phyloP scores from a whole-genome alignment of 2,113 vertebrate genomes.

The Gambusia affinis region DNA sequence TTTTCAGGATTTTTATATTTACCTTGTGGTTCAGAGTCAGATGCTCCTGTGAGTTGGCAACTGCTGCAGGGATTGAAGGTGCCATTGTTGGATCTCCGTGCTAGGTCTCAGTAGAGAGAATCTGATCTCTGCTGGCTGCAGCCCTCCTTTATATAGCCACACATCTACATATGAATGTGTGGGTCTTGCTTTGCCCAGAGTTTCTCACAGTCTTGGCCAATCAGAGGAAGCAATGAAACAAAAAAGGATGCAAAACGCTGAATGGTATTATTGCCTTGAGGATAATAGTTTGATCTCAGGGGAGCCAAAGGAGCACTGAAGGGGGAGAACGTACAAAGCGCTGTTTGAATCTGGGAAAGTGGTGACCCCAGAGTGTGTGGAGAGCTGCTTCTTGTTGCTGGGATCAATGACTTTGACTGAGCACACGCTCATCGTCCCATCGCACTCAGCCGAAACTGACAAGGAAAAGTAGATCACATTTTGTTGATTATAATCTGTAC shows the following conservation, averaged over 20 bases:
- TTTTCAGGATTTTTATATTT: constrained; percentile 29
- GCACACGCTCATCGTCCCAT: constrained; percentile 41
- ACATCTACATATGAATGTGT: constrained; percentile 80
- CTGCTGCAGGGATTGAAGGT: constrained; percentile 67
- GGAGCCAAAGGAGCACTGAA: constrained; percentile 70
- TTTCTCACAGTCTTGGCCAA: constrained; percentile 81
- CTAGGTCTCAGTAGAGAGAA: constrained; percentile 62
- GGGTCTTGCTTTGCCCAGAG: constrained; percentile 66
- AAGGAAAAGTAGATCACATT: constrained; percentile 1
- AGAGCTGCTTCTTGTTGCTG: constrained; percentile 59
- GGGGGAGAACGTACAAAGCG: constrained; percentile 35
- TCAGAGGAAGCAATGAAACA: constrained; percentile 60
- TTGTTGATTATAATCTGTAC: neutral
- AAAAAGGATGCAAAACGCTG: constrained; percentile 43
- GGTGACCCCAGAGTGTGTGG: constrained; percentile 67
- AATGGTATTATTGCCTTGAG: constrained; percentile 59
- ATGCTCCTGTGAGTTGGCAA: constrained; percentile 58
- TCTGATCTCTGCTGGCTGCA: constrained; percentile 63
- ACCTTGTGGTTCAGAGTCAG: constrained; percentile 71
- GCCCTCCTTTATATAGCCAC: constrained; percentile 75
- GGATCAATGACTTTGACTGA: constrained; percentile 59
- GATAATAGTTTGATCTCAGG: constrained; percentile 69
- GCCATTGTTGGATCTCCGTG: constrained; percentile 71
- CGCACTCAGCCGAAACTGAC: constrained; percentile 2
- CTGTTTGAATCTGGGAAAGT: constrained; percentile 79